Conservation (phyloP, 2,113 vertebrate species). For the Psephotus haematonotus region DNA sequence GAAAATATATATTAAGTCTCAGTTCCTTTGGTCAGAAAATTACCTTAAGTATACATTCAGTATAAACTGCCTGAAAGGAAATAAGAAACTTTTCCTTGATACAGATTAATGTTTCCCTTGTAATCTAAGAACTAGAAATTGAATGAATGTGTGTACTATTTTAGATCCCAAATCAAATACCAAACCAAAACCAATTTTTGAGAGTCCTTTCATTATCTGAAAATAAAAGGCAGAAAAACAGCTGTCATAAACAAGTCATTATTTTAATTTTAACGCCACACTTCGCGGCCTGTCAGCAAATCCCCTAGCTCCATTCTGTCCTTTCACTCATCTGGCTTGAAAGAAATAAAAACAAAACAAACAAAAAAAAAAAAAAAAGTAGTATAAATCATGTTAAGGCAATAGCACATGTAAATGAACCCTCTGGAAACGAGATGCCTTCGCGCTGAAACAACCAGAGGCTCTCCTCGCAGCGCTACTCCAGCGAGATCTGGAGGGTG, state of each 20-base stretch:
- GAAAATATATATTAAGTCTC: not conserved
- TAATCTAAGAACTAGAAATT: constrained; percentile 45
- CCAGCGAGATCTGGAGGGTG: not conserved
- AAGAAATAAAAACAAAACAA: not conserved
- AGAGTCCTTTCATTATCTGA: constrained; percentile 32
- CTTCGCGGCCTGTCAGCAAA: constrained; percentile 29
- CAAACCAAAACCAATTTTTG: not conserved
- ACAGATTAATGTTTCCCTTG: constrained; percentile 20
- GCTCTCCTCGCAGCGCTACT: not conserved
- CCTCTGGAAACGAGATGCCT: not conserved
- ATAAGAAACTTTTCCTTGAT: constrained; percentile 27
- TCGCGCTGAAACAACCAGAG: not conserved
- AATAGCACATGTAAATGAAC: constrained; percentile 36
- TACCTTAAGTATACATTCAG: constrained; percentile 42
- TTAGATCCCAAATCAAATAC: constrained; percentile 17
- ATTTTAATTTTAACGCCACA: constrained; percentile 56
- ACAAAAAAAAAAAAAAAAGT: too few relatives aligned
- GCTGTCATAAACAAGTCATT: constrained; percentile 22
- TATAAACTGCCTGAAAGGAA: constrained; percentile 28
- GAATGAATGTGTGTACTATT: constrained; percentile 26
- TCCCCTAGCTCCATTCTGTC: not conserved
- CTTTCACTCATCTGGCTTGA: not conserved
- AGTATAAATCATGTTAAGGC: constrained; percentile 26
- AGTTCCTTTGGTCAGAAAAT: constrained; percentile 60
- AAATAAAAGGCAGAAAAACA: constrained; percentile 22